Evolutionary conservation across 2,797 vertebrate genomes (phyloP), one percentile per base, ranked within the genome.

Genomic region (Hippopotamyrus pictus): DNA sequence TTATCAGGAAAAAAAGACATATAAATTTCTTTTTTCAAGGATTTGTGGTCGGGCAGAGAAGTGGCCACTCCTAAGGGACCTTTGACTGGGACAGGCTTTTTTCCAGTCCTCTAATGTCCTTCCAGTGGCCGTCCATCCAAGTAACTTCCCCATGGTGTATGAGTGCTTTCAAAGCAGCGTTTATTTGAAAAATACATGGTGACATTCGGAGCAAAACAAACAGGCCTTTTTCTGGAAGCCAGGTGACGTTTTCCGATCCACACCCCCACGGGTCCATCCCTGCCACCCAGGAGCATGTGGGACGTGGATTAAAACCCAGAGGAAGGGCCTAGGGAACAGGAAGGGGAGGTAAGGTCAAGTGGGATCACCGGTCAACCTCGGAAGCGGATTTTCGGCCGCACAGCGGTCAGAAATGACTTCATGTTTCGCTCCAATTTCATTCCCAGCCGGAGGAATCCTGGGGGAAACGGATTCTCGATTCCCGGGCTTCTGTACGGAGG

Each of bases 361-460:
- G 91, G 1, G 14, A 87, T 94, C 92, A 93, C 92, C 91, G 91
- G 92, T 91, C 92, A 79, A 44, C 89, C 92, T 93, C 93, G 92
- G 93, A 92, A 92, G 93, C 92, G 92, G 91, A 92, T 33, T 83
- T 95, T 94, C 89, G 93, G 93, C 94, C 94, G 93, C 94, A 93
- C 91, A 91, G 92, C 90, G 89, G 91, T 89, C 92, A 92, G 91
- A 87, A 88, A 92, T 94, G 93, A 95, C 93, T 92, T 96, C 94
- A 95, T 89, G 86, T 41, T 46, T 89, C 76, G 46, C 54, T 76
- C 79, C 89, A 91, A 94, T 92, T 93, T 94, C 90, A n/a, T 82
- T 92, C 73, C 37, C 37, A 79, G 6, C 73, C 19, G 7, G 5
- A 19, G 17, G 41, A 79, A 41, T 41, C 73, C 73, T 79, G 41